Percentiles rank a stretch among this genome's conserved stretches.
These are phyloP conservation scores for Muntiacus reevesi DNA, from an alignment of 2,113 vertebrate genomes.

Conservation along the genomic window DNA sequence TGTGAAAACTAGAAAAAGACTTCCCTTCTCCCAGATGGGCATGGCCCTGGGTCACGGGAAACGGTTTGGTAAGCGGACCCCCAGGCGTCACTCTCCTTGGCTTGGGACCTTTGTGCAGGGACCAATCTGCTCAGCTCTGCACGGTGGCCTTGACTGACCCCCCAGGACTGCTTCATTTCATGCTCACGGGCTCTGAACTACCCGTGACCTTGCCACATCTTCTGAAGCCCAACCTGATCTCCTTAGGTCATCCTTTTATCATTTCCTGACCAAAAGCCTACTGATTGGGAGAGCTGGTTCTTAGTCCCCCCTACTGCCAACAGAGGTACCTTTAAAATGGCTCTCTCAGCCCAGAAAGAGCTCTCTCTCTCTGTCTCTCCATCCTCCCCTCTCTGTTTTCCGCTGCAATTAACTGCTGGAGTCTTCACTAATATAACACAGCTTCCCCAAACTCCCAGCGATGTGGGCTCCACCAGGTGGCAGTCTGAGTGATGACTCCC, in stretches of 20 bases:
- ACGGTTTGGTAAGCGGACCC: neutral
- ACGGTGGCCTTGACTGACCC: neutral
- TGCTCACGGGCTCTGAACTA: neutral
- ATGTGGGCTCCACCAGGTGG: constrained; percentile 36
- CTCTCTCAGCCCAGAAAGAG: no score
- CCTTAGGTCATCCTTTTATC: neutral
- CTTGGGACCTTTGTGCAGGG: neutral
- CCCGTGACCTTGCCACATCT: neutral
- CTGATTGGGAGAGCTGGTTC: neutral
- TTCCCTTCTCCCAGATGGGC: neutral
- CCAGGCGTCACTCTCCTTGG: neutral
- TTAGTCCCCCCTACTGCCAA: rapidly evolving
- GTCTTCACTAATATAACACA: no score
- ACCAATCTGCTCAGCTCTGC: neutral
- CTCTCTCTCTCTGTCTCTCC: neutral
- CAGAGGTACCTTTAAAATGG: neutral
- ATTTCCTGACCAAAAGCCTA: neutral
- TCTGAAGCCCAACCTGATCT: neutral
- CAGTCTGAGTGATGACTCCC: neutral
- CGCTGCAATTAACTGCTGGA: no score
- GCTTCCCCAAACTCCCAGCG: rapidly evolving
- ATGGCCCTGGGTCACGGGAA: neutral
- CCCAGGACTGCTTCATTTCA: neutral
- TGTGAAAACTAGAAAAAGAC: neutral
- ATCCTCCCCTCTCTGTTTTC: neutral